Conservation (phyloP, 2,888 invertebrate species). For the Lissonota sp. region DNA sequence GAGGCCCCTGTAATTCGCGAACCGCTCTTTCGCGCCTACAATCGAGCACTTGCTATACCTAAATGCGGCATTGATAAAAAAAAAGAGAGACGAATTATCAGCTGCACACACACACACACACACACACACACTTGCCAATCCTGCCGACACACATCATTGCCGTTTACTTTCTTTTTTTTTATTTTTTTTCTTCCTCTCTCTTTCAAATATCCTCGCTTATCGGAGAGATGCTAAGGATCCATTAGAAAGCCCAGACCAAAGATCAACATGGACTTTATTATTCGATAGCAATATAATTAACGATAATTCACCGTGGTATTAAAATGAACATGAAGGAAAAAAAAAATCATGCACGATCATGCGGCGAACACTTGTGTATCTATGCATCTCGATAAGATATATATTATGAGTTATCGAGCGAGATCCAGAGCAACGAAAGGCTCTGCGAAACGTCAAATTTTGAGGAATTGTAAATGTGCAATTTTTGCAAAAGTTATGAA, state of each 20-base stretch:
- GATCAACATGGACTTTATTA: slow-evolving; percentile 38
- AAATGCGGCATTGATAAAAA: slow-evolving; percentile 58
- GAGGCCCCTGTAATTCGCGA: slow-evolving; percentile 34
- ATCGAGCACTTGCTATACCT: slow-evolving; percentile 50
- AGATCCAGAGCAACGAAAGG: slow-evolving; percentile 25
- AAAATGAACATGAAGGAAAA: slow-evolving; percentile 25
- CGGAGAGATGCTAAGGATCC: slow-evolving; percentile 34
- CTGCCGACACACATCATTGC: slow-evolving; percentile 22
- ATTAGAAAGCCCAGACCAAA: slow-evolving; percentile 3
- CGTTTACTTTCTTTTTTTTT: neutral
- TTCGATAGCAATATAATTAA: slow-evolving; percentile 8
- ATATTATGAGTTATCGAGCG: slow-evolving; percentile 39
- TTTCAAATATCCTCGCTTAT: slow-evolving; percentile 31
- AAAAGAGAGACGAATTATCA: slow-evolving; percentile 53
- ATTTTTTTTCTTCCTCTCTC: slow-evolving; percentile 14
- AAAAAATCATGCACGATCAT: slow-evolving; percentile 46
- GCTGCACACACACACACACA: slow-evolving; percentile 44
- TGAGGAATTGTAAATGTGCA: neutral
- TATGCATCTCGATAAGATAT: slow-evolving; percentile 59
- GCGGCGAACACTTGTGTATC: slow-evolving; percentile 49
- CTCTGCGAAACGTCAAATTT: slow-evolving; percentile 37
- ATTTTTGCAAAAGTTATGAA: neutral
- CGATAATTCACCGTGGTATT: slow-evolving; percentile 2
- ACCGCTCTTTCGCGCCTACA: slow-evolving; percentile 44
- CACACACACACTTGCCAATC: slow-evolving; percentile 29